A percentile compares a stretch with the other conserved stretches of the same genome.
phyloP scores from a whole-genome alignment of 2,888 invertebrate species.

The Saturnia japonica region DNA sequence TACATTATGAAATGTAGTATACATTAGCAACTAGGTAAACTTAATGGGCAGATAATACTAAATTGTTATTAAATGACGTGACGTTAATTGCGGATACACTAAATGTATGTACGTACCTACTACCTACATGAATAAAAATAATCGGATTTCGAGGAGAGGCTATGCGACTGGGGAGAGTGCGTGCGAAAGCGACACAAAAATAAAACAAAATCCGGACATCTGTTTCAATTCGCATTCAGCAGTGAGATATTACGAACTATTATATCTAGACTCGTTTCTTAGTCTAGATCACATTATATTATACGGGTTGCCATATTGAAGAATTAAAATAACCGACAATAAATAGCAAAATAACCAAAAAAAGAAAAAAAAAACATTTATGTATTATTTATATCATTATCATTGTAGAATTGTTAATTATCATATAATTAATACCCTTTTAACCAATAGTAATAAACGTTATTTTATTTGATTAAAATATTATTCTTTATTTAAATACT shows the following conservation, averaged over 20 bases:
- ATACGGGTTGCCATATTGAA: not conserved
- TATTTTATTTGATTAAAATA: no score
- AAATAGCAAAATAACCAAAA: no score
- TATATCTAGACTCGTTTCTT: not conserved
- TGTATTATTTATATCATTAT: no score
- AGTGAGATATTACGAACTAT: slow-evolving; percentile 7
- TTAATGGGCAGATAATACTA: slow-evolving; percentile 5
- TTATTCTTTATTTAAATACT: no score
- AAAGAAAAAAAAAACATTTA: no score
- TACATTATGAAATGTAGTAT: slow-evolving; percentile 5
- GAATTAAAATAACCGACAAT: not conserved
- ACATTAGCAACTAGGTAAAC: slow-evolving; percentile 6
- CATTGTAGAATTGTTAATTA: no score
- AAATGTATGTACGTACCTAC: slow-evolving; percentile 14
- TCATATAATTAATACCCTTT: no score
- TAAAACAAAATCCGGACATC: slow-evolving; percentile 19
- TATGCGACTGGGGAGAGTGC: slow-evolving; percentile 10
- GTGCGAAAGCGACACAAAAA: slow-evolving; percentile 19
- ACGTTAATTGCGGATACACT: slow-evolving; percentile 19
- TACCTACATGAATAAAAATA: slow-evolving; percentile 16
- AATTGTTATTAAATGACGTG: slow-evolving; percentile 1
- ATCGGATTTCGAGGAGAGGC: slow-evolving; percentile 10
- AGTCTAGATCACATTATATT: not conserved
- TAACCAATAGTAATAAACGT: no score
- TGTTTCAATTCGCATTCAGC: slow-evolving; percentile 11